phyloP scores from a whole-genome alignment of 2,888 invertebrate genomes.

The Tuta absoluta region DNA sequence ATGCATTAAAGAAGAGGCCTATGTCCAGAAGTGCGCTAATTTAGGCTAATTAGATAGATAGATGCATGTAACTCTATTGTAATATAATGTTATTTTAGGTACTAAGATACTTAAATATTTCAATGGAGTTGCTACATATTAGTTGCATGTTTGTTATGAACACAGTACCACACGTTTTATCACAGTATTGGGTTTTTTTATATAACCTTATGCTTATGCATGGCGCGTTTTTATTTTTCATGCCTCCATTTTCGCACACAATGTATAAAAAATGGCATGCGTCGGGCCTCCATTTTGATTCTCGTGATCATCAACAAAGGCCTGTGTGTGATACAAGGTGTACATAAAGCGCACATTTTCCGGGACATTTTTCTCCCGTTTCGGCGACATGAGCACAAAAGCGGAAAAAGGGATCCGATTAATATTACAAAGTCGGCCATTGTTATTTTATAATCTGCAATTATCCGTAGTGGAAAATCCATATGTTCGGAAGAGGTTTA shows the following conservation, averaged over 20 bases:
- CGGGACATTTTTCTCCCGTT: conserved; percentile 32
- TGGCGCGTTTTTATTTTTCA: neutral
- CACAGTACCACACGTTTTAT: no score
- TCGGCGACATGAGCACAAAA: conserved; percentile 35
- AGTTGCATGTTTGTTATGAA: no score
- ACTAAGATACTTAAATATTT: no score
- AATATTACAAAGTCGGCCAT: conserved; percentile 32
- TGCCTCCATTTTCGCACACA: neutral
- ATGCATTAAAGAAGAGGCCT: no score
- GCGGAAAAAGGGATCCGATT: conserved; percentile 31
- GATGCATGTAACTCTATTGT: no score
- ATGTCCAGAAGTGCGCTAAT: no score
- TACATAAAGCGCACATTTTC: conserved; percentile 36
- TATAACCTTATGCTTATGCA: no score
- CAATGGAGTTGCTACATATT: no score
- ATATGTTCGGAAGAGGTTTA: neutral
- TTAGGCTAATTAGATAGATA: no score
- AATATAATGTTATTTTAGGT: no score
- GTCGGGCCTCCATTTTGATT: conserved; percentile 54
- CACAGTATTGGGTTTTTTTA: no score
- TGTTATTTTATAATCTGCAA: conserved; percentile 31
- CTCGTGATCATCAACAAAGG: conserved; percentile 49
- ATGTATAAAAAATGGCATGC: conserved; percentile 44
- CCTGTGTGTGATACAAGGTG: conserved; percentile 38
- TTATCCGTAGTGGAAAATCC: conserved; percentile 20